These are phyloP conservation scores for Oryctes rhinoceros DNA, from an alignment of 1,140 invertebrate genomes.

Conservation along the genomic window DNA sequence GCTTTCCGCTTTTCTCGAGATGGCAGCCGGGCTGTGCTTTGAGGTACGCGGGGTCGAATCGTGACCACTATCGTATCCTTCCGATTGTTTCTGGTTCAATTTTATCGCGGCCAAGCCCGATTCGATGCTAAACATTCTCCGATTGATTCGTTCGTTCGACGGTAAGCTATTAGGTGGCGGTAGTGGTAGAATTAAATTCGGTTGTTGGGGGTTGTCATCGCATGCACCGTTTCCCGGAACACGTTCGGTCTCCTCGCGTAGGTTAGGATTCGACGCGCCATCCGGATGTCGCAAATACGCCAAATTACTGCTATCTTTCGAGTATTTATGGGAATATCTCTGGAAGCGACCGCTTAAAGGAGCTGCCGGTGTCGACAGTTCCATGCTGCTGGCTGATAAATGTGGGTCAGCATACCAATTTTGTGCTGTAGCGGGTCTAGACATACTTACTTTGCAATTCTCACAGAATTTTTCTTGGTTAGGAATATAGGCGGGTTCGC, in stretches of 20 bases:
- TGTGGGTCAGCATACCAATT: constrained; percentile 62
- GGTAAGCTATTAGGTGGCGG: constrained; percentile 65
- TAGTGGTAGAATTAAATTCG: constrained; percentile 52
- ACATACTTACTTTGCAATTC: constrained; percentile 76
- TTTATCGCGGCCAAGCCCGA: constrained; percentile 66
- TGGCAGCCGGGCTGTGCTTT: constrained; percentile 76
- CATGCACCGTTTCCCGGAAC: constrained; percentile 74
- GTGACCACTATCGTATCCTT: constrained; percentile 83
- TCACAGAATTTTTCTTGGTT: constrained; percentile 80
- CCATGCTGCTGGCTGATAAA: constrained; percentile 62
- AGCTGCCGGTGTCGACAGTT: constrained; percentile 60
- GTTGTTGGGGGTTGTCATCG: constrained; percentile 21
- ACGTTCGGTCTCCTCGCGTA: constrained; percentile 75
- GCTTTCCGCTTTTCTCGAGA: constrained; percentile 79
- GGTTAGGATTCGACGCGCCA: constrained; percentile 89
- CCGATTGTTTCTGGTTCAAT: constrained; percentile 64
- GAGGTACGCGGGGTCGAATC: constrained; percentile 79
- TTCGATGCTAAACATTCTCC: constrained; percentile 67
- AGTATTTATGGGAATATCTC: constrained; percentile 60
- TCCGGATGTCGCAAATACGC: constrained; percentile 85
- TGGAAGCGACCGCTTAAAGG: constrained; percentile 56
- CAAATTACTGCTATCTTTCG: constrained; percentile 67
- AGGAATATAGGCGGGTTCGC: constrained; percentile 79
- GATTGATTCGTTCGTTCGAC: constrained; percentile 64
- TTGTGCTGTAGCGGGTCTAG: constrained; percentile 72